Evolutionary conservation across 2,888 invertebrate genomes (phyloP).

Genomic region (Netelia fuscicornis): DNA sequence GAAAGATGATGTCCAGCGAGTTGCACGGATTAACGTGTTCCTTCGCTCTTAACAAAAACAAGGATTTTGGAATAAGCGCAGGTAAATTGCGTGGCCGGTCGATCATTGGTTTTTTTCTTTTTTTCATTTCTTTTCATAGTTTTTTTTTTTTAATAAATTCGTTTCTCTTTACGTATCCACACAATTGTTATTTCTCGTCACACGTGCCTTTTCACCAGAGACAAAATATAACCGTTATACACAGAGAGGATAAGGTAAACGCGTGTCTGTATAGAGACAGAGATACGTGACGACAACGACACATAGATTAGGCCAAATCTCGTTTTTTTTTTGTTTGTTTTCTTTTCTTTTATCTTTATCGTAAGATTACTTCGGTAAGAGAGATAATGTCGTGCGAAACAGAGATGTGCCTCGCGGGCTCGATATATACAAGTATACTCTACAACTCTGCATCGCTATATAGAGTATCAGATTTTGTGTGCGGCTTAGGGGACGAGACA

Average conservation of each 20-base stretch:
- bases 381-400: constrained; percentile 1
- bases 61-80: constrained; percentile 50
- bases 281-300: constrained; percentile 75
- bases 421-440: not conserved
- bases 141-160: constrained; percentile 21
- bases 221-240: constrained; percentile 46
- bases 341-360: constrained; percentile 2
- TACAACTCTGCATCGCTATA: not conserved
- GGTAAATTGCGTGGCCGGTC: constrained; percentile 5
- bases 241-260: constrained; percentile 42
- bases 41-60: constrained; percentile 71
- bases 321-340: constrained; percentile 47
- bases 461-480: not conserved
- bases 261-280: constrained; percentile 39
- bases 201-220: not conserved
- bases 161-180: constrained; percentile 8
- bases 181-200: constrained; percentile 7
- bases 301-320: constrained; percentile 79
- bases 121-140: too few species aligned
- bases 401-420: not conserved
- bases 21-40: constrained; percentile 68
- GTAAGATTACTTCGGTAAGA: constrained; percentile 32
- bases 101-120: constrained; percentile 14
- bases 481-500: not conserved
- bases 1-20: constrained; percentile 73